phyloP scores from a whole-genome alignment of 2,797 vertebrate species.

The Steatocranus sp. region DNA sequence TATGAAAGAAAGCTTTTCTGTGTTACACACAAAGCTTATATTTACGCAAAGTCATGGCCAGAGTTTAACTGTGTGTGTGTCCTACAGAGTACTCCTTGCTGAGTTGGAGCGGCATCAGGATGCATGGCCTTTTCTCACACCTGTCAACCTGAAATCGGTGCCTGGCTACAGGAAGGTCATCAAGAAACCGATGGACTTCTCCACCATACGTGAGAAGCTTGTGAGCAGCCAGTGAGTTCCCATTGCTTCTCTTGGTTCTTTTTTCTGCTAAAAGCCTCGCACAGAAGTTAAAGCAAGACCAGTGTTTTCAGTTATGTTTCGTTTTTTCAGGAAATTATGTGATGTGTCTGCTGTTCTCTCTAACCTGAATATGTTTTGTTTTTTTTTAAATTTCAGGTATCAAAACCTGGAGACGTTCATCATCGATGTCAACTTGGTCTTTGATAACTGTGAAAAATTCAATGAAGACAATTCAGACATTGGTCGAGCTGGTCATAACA shows the following conservation, averaged over 20 bases:
- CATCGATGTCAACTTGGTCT: conserved; percentile 96
- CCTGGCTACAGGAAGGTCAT: conserved; percentile 98
- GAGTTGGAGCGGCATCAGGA: conserved; percentile 97
- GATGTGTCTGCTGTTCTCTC: not conserved
- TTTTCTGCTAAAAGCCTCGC: not conserved
- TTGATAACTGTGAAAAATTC: conserved; percentile 99
- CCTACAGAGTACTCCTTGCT: conserved; percentile 85
- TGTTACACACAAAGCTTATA: not conserved
- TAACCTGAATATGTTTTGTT: not conserved
- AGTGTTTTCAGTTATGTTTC: not conserved
- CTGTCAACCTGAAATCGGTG: conserved; percentile 97
- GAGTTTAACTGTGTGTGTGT: conserved; percentile 10
- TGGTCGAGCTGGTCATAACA: conserved; percentile 96
- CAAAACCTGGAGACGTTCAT: conserved; percentile 95
- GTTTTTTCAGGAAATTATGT: not conserved
- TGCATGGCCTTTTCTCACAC: conserved; percentile 97
- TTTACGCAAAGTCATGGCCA: not conserved
- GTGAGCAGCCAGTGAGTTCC: conserved; percentile 95
- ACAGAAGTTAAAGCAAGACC: conserved; percentile 1
- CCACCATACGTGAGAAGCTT: conserved; percentile 97
- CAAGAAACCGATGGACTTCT: conserved; percentile 99
- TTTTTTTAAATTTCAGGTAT: conserved; percentile 79
- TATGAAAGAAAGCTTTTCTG: not conserved
- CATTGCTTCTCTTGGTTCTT: not conserved
- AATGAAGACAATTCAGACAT: conserved; percentile 99